phyloP scores from a whole-genome alignment of 2,113 vertebrate species.

The Vireo altiloquus region DNA sequence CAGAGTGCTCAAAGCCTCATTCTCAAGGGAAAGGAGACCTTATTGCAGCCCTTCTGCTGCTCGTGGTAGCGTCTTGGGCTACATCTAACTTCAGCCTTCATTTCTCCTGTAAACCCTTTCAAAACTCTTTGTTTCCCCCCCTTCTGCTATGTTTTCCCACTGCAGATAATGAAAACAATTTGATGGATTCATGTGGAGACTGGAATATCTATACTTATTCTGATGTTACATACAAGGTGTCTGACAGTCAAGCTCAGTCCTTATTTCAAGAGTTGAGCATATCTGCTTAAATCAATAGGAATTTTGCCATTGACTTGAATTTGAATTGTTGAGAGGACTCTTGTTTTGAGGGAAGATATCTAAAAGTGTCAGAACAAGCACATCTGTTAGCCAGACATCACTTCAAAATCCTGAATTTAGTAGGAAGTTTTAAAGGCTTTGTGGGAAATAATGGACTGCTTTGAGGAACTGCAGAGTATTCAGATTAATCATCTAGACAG shows the following conservation, averaged over 20 bases:
- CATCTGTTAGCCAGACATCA: conserved; percentile 40
- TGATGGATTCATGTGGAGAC: not conserved
- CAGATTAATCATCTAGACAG: conserved; percentile 64
- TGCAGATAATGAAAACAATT: not conserved
- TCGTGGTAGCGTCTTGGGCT: not conserved
- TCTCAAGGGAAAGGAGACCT: not conserved
- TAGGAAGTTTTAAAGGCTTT: conserved; percentile 25
- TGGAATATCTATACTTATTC: not conserved
- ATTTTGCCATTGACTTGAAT: conserved; percentile 4
- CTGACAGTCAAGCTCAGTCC: not conserved
- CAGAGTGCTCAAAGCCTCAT: not conserved
- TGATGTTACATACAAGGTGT: not conserved
- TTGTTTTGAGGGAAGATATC: conserved; percentile 21
- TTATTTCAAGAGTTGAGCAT: not conserved
- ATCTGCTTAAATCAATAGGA: not conserved
- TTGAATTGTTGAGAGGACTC: not conserved
- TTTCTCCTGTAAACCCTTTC: not conserved
- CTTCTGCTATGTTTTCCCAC: not conserved
- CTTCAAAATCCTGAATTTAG: conserved; percentile 43
- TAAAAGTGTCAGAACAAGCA: not conserved
- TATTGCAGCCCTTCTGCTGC: not conserved
- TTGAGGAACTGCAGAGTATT: conserved; percentile 45
- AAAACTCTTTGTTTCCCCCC: not conserved
- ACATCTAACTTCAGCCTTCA: not conserved
- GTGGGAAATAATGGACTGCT: conserved; percentile 39